Conservation (phyloP, 1,140 invertebrate genomes). For the Drosophila baimaii region DNA sequence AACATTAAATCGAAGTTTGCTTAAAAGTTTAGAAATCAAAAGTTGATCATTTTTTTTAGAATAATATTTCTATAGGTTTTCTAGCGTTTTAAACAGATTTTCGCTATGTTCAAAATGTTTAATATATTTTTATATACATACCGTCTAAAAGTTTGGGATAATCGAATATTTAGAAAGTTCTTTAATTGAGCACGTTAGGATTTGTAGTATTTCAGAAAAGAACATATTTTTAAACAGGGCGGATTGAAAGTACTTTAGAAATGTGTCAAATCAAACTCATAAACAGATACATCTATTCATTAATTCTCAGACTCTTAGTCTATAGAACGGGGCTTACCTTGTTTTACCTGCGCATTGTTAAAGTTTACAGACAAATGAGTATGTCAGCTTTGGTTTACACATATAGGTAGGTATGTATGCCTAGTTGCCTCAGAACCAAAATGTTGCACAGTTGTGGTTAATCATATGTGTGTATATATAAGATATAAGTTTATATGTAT, state of each 20-base stretch:
- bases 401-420: no score
- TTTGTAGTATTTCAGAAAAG: slow-evolving; percentile 1
- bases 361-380: slow-evolving; percentile 21
- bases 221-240: not conserved
- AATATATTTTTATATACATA: slow-evolving; percentile 64
- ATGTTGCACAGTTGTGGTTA: slow-evolving; percentile 50
- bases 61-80: slow-evolving; percentile 43
- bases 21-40: slow-evolving; percentile 61
- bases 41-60: slow-evolving; percentile 13
- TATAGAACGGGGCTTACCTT: slow-evolving; percentile 24
- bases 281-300: not conserved
- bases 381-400: slow-evolving; percentile 21
- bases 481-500: slow-evolving; percentile 51
- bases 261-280: not conserved
- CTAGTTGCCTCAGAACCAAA: slow-evolving; percentile 24
- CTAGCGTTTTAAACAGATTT: slow-evolving; percentile 60
- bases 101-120: slow-evolving; percentile 58
- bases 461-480: slow-evolving; percentile 38
- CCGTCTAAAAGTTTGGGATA: slow-evolving; percentile 21
- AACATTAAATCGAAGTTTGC: slow-evolving; percentile 60
- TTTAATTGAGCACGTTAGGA: slow-evolving; percentile 58
- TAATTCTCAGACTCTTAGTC: slow-evolving; percentile 10
- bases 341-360: slow-evolving; percentile 45
- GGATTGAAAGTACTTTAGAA: not conserved
- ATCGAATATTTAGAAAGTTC: slow-evolving; percentile 28